phyloP scores from a whole-genome alignment of 2,113 vertebrate species.

The Pogona vitticeps region DNA sequence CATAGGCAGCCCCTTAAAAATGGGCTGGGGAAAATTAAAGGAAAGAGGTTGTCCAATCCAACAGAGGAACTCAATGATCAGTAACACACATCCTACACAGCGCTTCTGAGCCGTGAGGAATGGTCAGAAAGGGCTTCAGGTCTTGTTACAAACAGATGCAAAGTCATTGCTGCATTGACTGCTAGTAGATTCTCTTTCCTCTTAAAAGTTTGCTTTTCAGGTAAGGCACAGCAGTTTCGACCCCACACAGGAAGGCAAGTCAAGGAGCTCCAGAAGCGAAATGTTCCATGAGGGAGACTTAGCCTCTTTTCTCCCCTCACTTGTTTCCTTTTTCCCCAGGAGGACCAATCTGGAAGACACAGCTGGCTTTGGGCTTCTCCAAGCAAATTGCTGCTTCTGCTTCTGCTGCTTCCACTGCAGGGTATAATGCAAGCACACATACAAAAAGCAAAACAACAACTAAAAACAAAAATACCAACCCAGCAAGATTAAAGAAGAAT shows the following conservation, averaged over 20 bases:
- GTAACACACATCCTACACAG: neutral
- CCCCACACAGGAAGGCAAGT: slow-evolving; percentile 17
- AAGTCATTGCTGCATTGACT: neutral
- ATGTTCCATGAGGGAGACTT: neutral
- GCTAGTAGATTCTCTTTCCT: too few species aligned
- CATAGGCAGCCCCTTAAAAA: neutral
- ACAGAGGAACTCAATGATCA: neutral
- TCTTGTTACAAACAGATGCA: neutral
- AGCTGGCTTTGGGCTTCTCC: slow-evolving; percentile 23
- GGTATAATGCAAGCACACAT: too few species aligned
- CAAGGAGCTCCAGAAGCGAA: neutral
- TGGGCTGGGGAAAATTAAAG: slow-evolving; percentile 27
- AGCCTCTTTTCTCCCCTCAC: slow-evolving; percentile 36
- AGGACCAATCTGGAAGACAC: slow-evolving; percentile 47
- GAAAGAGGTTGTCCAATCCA: neutral
- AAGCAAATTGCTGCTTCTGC: neutral
- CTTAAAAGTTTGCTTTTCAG: neutral
- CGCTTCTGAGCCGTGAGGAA: slow-evolving; percentile 1
- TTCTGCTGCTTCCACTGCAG: neutral
- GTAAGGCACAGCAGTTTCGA: neutral
- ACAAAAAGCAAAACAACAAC: neutral
- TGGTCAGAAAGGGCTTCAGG: neutral
- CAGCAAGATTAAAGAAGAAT: neutral
- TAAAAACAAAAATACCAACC: neutral
- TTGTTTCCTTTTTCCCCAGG: slow-evolving; percentile 53